Percentiles rank a stretch among this genome's conserved stretches.
Conservation (phyloP, 1,140 invertebrate species). For the Calephelis nemesis region DNA sequence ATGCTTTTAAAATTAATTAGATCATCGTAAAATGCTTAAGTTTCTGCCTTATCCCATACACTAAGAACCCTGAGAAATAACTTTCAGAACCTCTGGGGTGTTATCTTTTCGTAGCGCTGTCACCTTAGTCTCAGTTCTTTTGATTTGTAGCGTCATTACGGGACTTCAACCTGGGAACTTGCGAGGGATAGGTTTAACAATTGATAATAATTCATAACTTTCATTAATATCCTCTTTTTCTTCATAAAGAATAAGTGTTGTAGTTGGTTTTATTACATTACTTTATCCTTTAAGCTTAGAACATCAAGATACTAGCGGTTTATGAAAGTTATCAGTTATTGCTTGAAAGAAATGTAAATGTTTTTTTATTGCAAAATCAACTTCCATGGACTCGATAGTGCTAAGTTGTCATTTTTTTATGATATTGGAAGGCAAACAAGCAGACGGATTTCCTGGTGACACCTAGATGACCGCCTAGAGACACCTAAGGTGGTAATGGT, state of each 20-base stretch:
- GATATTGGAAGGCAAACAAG: too few relatives aligned
- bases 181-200: slow-evolving; percentile 16
- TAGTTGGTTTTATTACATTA: not conserved
- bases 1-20: too few relatives aligned
- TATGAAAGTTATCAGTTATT: not conserved
- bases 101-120: slow-evolving; percentile 3
- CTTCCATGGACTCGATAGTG: too few relatives aligned
- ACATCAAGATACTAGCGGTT: not conserved
- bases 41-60: not conserved
- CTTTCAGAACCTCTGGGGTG: slow-evolving; percentile 8
- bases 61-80: slow-evolving; percentile 2
- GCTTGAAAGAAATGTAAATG: too few relatives aligned
- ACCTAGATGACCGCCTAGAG: too few relatives aligned
- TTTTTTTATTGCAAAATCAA: too few relatives aligned
- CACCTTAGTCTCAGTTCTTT: slow-evolving; percentile 7
- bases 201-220: slow-evolving; percentile 17
- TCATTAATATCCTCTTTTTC: slow-evolving; percentile 11
- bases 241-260: slow-evolving; percentile 4
- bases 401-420: too few relatives aligned
- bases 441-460: too few relatives aligned
- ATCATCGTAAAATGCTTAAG: not conserved
- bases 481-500: too few relatives aligned
- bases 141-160: slow-evolving; percentile 16
- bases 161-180: slow-evolving; percentile 12
- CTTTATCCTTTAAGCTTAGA: slow-evolving; percentile 2